Base-by-base conservation (phyloP, 2,797 vertebrate species). In the Pseudochirops corinnae region DNA sequence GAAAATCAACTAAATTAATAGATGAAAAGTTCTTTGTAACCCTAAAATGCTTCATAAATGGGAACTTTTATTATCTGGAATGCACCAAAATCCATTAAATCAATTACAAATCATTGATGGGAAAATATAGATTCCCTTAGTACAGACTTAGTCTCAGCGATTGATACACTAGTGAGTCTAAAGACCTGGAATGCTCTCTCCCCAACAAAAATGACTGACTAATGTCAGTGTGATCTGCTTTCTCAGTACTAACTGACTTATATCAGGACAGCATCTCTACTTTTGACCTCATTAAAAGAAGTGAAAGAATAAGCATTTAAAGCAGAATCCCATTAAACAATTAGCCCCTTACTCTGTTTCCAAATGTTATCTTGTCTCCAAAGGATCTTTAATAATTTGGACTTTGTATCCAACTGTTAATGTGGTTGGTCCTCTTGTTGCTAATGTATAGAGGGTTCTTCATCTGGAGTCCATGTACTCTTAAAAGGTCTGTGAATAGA, bases 21-120 rank as follows among this genome's bases (percentile, higher is more conserved):
- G 67, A 46, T 24, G 67, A 82, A 39, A 82, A 39, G n/a, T 46
- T n/a, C n/a, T 82, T 82, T 82, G 67, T 39, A 46, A 82, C 67
- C n/a, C 18, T 82, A 82, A 82, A 82, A n/a, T 82, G n/a, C n/a
- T 82, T 46, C 67, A 82, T 82, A 82, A 82, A 82, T 82, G 67
- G 39, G 18, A 82, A 10, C n/a, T 82, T 82, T 82, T 82, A 46
- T 82, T 82, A 39, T 46, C 67, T 39, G 16, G 46, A 82, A 82
- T 82, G n/a, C n/a, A 82, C n/a, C n/a, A 39, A 82, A 82, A 82
- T 39, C n/a, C 67, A 82, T 39, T 46, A 82, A 24, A 82, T 82
- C 67, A 82, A 46, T 82, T 39, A 46, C 67, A 82, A 82, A 46
- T 82, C 67, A 82, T 82, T 46, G n/a, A 21, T 3, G n/a, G n/a